Percentiles rank a stretch among this genome's conserved stretches.
phyloP scores from a whole-genome alignment of 2,113 vertebrate genomes.

The Ovibos moschatus region DNA sequence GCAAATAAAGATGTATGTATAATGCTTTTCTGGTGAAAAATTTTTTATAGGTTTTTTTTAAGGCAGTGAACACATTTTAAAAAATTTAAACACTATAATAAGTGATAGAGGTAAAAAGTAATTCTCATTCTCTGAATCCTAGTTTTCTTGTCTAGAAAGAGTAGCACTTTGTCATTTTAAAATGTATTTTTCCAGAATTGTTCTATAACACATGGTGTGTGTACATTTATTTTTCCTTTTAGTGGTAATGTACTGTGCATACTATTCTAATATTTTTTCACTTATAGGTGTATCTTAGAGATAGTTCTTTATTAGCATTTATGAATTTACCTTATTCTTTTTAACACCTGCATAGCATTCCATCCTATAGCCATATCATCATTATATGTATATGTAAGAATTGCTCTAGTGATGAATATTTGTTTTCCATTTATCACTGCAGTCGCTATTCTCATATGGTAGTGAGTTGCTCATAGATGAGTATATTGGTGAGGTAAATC shows the following conservation, averaged over 20 bases:
- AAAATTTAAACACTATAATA: neutral
- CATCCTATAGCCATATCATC: neutral
- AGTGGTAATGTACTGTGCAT: neutral
- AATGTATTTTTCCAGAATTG: neutral
- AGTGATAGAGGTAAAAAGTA: neutral
- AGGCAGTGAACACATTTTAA: neutral
- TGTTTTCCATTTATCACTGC: conserved; percentile 8
- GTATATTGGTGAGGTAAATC: neutral
- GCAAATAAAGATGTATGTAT: conserved; percentile 92
- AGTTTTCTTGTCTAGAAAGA: neutral
- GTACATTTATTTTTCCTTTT: neutral
- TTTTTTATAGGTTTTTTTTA: neutral
- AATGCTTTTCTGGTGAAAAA: conserved; percentile 23
- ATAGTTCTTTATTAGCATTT: neutral
- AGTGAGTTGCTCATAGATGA: neutral
- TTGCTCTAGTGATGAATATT: neutral
- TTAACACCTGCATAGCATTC: neutral
- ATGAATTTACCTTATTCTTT: conserved; percentile 10
- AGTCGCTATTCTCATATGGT: neutral
- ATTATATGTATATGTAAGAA: neutral
- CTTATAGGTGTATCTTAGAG: neutral
- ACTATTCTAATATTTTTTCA: neutral
- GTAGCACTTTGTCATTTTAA: neutral
- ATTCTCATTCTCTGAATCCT: neutral
- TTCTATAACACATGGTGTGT: neutral